Evolutionary conservation across 2,888 invertebrate genomes (phyloP).

Genomic region (Andrena minutula): DNA sequence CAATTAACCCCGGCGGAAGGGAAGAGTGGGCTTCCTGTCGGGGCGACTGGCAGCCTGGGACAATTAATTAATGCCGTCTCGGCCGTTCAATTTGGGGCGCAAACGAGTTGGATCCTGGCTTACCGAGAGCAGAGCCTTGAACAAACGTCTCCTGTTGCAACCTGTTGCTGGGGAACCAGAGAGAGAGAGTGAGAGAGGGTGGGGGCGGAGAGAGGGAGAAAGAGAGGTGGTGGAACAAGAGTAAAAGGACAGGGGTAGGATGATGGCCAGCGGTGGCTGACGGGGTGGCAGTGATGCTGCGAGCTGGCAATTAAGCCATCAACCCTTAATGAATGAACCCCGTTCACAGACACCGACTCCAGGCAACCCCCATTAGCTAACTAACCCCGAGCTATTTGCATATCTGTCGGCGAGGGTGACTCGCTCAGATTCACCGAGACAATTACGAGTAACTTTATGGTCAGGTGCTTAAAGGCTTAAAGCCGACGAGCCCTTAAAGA

Average conservation of each 20-base stretch:
- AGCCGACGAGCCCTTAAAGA: conserved; percentile 79
- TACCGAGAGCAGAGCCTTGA: conserved; percentile 28
- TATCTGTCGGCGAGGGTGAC: conserved; percentile 79
- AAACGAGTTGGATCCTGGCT: conserved; percentile 80
- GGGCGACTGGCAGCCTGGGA: conserved; percentile 62
- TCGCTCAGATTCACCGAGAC: conserved; percentile 82
- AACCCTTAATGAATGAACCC: conserved; percentile 84
- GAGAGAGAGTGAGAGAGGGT: conserved; percentile 16
- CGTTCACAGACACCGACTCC: conserved; percentile 72
- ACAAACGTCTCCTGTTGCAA: conserved; percentile 72
- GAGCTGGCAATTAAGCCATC: conserved; percentile 84
- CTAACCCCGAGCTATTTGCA: conserved; percentile 85
- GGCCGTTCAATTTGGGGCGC: conserved; percentile 77
- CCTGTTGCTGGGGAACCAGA: conserved; percentile 80
- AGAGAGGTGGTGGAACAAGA: conserved; percentile 27
- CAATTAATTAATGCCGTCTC: conserved; percentile 81
- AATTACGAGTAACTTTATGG: conserved; percentile 83
- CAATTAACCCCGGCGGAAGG: conserved; percentile 64
- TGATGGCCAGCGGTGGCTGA: conserved; percentile 52
- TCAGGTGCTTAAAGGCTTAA: conserved; percentile 84
- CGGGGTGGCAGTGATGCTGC: conserved; percentile 78
- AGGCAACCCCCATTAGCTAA: conserved; percentile 83
- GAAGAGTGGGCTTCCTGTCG: conserved; percentile 54
- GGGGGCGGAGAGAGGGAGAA: conserved; percentile 24
- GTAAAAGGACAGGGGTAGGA: conserved; percentile 64